Conservation (phyloP, 1,140 invertebrate species). For the Drosophila biarmipes region DNA sequence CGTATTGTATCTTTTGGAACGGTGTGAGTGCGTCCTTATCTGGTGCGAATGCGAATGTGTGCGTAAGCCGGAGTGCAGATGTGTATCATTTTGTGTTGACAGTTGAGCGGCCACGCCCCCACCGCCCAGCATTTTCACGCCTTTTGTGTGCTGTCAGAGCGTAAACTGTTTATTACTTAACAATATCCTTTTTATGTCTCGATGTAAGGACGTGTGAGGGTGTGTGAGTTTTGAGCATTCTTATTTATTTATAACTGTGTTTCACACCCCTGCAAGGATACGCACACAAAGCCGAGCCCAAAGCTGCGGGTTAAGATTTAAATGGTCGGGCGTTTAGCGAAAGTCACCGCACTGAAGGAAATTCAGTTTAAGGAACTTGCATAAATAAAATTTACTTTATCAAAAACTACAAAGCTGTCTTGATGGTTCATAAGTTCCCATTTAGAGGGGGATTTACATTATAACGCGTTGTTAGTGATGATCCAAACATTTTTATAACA, state of each 20-base stretch:
- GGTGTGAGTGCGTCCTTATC: conserved; percentile 35
- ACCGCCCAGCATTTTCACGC: conserved; percentile 61
- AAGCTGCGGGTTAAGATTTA: conserved; percentile 30
- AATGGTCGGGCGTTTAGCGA: conserved; percentile 26
- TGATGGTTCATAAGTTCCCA: no score
- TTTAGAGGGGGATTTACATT: no score
- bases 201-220: conserved; percentile 10
- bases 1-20: not conserved
- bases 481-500: no score
- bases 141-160: conserved; percentile 64
- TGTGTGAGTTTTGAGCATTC: conserved; percentile 36
- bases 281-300: conserved; percentile 4
- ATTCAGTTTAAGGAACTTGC: no score
- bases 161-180: conserved; percentile 81
- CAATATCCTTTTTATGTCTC: conserved; percentile 60
- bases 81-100: conserved; percentile 63
- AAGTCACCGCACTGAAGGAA: conserved; percentile 1
- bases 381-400: no score
- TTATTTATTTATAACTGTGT: conserved; percentile 77
- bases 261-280: conserved; percentile 48
- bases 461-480: no score
- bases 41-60: conserved; percentile 8
- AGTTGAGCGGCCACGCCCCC: conserved; percentile 37
- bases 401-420: no score
- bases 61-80: conserved; percentile 42